Percentiles rank a stretch among this genome's conserved stretches.
phyloP scores from a whole-genome alignment of 2,888 invertebrate species.

The Minunthozetes semirufus region DNA sequence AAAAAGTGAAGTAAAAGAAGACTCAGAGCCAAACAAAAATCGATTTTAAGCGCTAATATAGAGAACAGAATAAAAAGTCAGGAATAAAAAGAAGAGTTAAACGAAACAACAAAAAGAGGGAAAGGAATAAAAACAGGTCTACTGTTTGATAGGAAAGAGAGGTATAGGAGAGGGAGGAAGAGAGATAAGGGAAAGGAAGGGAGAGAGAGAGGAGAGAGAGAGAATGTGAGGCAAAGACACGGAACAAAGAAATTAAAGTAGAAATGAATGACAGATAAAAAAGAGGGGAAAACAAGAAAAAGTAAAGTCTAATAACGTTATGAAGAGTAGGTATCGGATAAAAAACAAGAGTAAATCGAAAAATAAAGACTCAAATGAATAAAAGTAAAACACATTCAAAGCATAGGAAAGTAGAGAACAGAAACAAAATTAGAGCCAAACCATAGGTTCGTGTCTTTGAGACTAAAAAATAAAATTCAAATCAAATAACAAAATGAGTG shows the following conservation, averaged over 20 bases:
- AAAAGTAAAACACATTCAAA: too few species aligned
- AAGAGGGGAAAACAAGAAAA: neutral
- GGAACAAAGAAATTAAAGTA: neutral
- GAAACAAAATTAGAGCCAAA: neutral
- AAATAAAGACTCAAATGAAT: neutral
- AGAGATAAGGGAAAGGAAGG: neutral
- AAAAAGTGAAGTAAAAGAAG: neutral
- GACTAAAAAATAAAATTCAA: neutral
- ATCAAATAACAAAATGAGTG: neutral
- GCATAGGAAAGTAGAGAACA: neutral
- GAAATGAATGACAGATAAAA: neutral
- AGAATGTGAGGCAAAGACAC: too few species aligned
- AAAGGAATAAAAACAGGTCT: too few species aligned
- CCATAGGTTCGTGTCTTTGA: neutral
- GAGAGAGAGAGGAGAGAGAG: conserved; percentile 12
- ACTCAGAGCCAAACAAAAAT: conserved; percentile 8
- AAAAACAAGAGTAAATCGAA: neutral
- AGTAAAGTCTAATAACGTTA: neutral
- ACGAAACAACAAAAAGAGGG: too few species aligned
- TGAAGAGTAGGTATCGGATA: neutral
- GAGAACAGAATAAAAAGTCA: conserved; percentile 31
- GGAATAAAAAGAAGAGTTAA: too few species aligned
- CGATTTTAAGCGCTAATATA: neutral
- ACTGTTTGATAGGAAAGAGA: too few species aligned
- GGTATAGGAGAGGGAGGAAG: neutral